Evolutionary conservation across 2,888 invertebrate genomes (phyloP).

Genomic region (Gymnoscelis rufifasciata): DNA sequence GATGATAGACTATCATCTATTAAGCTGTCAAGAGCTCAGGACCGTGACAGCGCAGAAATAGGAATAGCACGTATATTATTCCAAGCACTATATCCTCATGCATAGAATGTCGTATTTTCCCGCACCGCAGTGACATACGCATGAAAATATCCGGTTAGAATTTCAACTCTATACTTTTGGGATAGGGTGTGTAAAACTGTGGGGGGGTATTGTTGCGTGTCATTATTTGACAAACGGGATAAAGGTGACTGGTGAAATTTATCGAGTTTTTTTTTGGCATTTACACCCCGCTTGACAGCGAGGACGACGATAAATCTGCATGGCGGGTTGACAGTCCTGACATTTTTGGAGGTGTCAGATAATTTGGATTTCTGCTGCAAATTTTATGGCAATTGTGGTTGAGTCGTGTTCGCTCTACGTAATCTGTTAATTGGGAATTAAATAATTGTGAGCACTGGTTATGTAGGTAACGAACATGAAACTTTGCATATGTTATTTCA

Average conservation of each 20-base stretch:
- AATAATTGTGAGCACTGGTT: no score
- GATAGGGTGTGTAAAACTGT: conserved; percentile 23
- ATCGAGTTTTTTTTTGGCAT: conserved; percentile 62
- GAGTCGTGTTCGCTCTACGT: no score
- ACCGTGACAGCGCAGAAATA: conserved; percentile 36
- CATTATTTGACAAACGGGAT: conserved; percentile 67
- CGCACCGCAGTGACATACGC: conserved; percentile 44
- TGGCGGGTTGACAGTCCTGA: conserved; percentile 37
- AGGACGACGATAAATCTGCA: conserved; percentile 57
- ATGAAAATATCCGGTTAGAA: conserved; percentile 20
- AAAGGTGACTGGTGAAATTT: conserved; percentile 66
- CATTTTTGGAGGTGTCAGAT: conserved; percentile 41
- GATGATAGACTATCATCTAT: conserved; percentile 29
- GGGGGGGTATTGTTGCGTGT: conserved; percentile 35
- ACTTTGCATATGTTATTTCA: no score
- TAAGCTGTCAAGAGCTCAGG: conserved; percentile 33
- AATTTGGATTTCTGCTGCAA: background rate
- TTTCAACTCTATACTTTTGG: conserved; percentile 26
- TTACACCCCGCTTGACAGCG: conserved; percentile 57
- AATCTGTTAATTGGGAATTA: no score
- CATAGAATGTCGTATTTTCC: conserved; percentile 55
- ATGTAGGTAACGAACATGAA: no score
- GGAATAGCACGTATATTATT: conserved; percentile 43
- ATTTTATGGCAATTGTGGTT: background rate
- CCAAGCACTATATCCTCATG: conserved; percentile 53